These are phyloP conservation scores for Selenia dentaria DNA, from an alignment of 2,888 invertebrate genomes.

Conservation along the genomic window DNA sequence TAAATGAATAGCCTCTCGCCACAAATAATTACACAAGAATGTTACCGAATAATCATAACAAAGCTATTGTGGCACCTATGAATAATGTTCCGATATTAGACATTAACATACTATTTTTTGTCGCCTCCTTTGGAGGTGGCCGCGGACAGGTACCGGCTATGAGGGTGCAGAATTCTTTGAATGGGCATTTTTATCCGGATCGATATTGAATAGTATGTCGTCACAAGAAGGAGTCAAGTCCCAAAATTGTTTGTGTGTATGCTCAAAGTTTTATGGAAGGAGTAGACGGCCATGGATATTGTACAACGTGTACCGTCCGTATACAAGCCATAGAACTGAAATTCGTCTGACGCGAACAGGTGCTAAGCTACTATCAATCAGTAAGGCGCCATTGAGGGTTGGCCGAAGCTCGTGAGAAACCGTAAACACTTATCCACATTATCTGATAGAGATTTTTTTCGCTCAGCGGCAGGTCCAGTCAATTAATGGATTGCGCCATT, in stretches of 20 bases:
- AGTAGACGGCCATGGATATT: slow-evolving; percentile 24
- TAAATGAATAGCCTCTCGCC: slow-evolving; percentile 44
- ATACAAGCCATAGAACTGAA: slow-evolving; percentile 38
- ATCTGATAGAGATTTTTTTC: slow-evolving; percentile 80
- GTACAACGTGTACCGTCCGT: slow-evolving; percentile 37
- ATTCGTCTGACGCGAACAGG: slow-evolving; percentile 45
- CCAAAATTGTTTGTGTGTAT: slow-evolving; percentile 30
- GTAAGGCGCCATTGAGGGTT: slow-evolving; percentile 83
- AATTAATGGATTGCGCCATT: slow-evolving; percentile 83
- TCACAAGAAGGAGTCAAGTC: slow-evolving; percentile 31
- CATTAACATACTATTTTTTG: slow-evolving; percentile 83
- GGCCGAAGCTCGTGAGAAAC: slow-evolving; percentile 81
- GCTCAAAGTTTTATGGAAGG: slow-evolving; percentile 32
- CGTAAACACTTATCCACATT: slow-evolving; percentile 83
- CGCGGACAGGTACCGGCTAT: slow-evolving; percentile 80
- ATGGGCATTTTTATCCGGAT: slow-evolving; percentile 58
- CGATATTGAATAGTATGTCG: slow-evolving; percentile 33
- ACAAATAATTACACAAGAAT: slow-evolving; percentile 67
- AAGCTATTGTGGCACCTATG: slow-evolving; percentile 79
- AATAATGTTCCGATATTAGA: slow-evolving; percentile 77
- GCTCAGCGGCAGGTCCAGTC: slow-evolving; percentile 77
- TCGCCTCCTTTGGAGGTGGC: slow-evolving; percentile 77
- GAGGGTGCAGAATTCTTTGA: slow-evolving; percentile 84
- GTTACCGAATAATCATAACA: slow-evolving; percentile 79
- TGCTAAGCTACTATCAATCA: slow-evolving; percentile 82